Evolutionary conservation across 2,797 vertebrate species (phyloP).

Genomic region (Ciconia nigra): DNA sequence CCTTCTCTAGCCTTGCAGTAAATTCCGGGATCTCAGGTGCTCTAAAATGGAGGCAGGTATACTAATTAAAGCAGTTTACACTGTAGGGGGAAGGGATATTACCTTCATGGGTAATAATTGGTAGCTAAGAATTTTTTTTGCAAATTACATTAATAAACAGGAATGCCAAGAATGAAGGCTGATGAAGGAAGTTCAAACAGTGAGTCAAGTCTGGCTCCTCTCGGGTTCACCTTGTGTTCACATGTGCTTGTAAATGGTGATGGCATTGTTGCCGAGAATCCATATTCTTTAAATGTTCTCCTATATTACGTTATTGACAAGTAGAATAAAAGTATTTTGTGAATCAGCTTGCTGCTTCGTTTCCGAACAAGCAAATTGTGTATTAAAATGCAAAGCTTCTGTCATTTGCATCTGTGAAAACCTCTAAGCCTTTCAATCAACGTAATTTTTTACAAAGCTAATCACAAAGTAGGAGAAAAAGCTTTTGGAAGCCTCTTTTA

Average conservation of each 20-base stretch:
- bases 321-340: background rate
- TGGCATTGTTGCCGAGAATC: accelerated
- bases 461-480: background rate
- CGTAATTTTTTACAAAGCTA: background rate
- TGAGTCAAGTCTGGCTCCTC: background rate
- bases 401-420: background rate
- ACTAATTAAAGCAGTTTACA: accelerated
- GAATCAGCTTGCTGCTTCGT: background rate
- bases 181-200: background rate
- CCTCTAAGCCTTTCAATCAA: accelerated
- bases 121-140: background rate
- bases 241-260: background rate
- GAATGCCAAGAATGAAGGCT: accelerated
- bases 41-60: background rate
- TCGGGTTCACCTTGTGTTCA: background rate
- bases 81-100: background rate
- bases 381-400: background rate
- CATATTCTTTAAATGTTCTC: accelerated
- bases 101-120: no score
- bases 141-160: accelerated
- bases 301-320: background rate
- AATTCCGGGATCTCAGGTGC: background rate
- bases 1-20: background rate
- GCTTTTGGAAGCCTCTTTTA: background rate
- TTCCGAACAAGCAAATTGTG: accelerated